Evolutionary conservation across 2,888 invertebrate genomes (phyloP).

Genomic region (Ophioninae sp.): DNA sequence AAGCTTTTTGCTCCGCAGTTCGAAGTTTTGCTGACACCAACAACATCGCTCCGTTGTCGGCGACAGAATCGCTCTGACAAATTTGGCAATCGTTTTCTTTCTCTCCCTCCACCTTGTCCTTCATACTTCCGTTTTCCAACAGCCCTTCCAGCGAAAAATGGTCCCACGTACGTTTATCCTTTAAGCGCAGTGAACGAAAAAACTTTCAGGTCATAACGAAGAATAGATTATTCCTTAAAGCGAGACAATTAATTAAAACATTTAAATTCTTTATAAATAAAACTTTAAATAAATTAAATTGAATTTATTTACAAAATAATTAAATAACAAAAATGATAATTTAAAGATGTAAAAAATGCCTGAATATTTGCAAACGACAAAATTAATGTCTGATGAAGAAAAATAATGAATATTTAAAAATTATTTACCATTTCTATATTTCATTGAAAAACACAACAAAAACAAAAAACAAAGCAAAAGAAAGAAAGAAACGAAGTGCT

Average conservation of each 20-base stretch:
- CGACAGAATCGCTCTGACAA: background rate
- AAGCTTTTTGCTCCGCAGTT: constrained; percentile 43
- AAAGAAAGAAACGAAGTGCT: background rate
- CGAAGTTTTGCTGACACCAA: constrained; percentile 13
- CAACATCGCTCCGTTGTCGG: background rate
- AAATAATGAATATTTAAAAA: background rate
- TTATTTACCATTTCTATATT: background rate
- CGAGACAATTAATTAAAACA: too few relatives aligned
- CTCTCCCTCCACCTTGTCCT: background rate
- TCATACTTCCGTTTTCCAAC: background rate
- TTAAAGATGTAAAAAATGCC: too few relatives aligned
- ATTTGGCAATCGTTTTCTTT: background rate
- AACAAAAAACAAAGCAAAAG: background rate
- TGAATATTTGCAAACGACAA: too few relatives aligned
- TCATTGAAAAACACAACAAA: background rate
- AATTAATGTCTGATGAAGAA: too few relatives aligned
- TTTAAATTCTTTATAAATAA: too few relatives aligned
- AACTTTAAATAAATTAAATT: too few relatives aligned
- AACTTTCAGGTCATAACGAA: background rate
- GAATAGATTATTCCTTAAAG: background rate
- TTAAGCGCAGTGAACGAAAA: background rate
- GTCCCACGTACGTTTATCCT: background rate
- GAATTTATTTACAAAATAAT: too few relatives aligned
- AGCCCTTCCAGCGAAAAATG: background rate
- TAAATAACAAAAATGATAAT: too few relatives aligned